phyloP scores from a whole-genome alignment of 2,888 invertebrate species.

The Erebia palarica region DNA sequence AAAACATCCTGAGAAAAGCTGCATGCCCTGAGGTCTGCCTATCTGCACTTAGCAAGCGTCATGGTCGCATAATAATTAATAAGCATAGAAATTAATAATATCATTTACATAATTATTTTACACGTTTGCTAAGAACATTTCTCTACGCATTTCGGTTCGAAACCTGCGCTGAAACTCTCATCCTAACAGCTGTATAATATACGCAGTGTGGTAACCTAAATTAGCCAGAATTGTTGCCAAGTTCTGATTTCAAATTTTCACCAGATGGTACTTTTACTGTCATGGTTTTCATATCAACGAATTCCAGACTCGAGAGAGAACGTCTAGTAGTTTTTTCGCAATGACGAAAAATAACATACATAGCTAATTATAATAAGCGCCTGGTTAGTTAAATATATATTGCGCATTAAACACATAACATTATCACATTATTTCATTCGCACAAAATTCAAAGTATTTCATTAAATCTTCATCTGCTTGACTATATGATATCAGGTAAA shows the following conservation, averaged over 20 bases:
- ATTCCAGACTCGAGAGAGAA: neutral
- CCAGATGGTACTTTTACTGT: slow-evolving; percentile 54
- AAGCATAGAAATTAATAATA: too few relatives aligned
- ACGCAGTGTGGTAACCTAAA: slow-evolving; percentile 72
- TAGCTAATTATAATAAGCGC: too few relatives aligned
- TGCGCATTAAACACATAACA: too few relatives aligned
- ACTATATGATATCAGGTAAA: neutral
- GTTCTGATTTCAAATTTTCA: slow-evolving; percentile 74
- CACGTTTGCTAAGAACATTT: too few relatives aligned
- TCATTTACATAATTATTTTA: too few relatives aligned
- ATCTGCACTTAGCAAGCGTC: too few relatives aligned
- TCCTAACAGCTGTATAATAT: slow-evolving; percentile 72
- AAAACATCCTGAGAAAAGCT: too few relatives aligned
- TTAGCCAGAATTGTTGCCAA: slow-evolving; percentile 74
- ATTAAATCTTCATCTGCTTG: slow-evolving; percentile 9
- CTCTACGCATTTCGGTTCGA: too few relatives aligned
- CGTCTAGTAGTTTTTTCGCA: neutral
- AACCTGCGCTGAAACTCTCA: slow-evolving; percentile 49
- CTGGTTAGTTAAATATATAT: too few relatives aligned
- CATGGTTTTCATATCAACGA: neutral
- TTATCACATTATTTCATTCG: too few relatives aligned
- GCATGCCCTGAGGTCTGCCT: too few relatives aligned
- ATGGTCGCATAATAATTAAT: too few relatives aligned
- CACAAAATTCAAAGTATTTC: neutral
- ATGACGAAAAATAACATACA: neutral